Base-by-base conservation (phyloP, 2,888 invertebrate species). In the Tortrix viridana region DNA sequence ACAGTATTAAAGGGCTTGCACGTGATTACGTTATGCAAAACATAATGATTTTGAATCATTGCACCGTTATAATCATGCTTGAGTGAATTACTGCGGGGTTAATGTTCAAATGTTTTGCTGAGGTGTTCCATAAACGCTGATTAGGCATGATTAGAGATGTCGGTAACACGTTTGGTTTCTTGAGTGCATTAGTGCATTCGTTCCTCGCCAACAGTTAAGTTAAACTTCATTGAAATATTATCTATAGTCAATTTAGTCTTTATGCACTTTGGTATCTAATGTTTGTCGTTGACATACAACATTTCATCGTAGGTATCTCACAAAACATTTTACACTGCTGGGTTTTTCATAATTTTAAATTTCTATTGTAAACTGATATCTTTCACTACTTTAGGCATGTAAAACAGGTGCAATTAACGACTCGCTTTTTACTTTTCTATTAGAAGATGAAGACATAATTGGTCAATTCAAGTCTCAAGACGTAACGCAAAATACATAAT, bases 1-100 rank as follows among this genome's bases (percentile, higher is more conserved):
- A 61, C 37, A 22, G 32, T 53, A 47, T 19, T 54, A 50, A 65
- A 66, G 61, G 65, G 65, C 64, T 58, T 43, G 50, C 47, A 63
- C 57, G 41, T 61, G 44, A 64, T 64, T 61, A 55, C 32, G 20
- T 48, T 60, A 65, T 65, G 58, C 61, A 67, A 62, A 65, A 56
- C 47, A 46, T 67, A 65, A 65, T 65, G 65, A 65, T 65, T 65
- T 65, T 41, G 65, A 67, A 63, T 62, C 65, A 62, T 56, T 52
- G 44, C 52, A 38, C 60, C 58, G 60, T 64, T 64, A 64, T 65
- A 67, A 67, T 67, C 50, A 61, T 49, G 55, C 23, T 54, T 53
- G 53, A 53, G 32, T 47, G 46, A 65, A 65, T 55, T 52, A 56
- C 60, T 14, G 32, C 18, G 43, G 23, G 26, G 59, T 38, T 60